These are phyloP conservation scores for Bugulina stolonifera DNA, from an alignment of 2,888 invertebrate species.

Conservation along the genomic window DNA sequence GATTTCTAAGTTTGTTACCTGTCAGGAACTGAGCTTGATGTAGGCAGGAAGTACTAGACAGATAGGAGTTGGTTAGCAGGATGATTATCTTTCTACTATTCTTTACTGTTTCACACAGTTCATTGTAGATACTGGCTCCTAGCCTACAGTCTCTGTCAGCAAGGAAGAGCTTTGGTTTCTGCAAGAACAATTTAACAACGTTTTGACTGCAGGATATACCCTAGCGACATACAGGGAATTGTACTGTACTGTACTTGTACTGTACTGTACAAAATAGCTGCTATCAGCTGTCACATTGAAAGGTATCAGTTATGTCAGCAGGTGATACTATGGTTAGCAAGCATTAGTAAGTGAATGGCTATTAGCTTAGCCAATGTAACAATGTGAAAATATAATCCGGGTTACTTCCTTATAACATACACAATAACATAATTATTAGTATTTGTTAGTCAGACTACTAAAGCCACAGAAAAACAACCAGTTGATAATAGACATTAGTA, in stretches of 20 bases:
- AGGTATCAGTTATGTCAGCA: neutral
- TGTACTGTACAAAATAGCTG: no score
- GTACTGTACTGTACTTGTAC: no score
- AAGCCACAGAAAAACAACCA: no score
- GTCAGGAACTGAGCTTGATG: neutral
- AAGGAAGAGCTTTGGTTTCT: neutral
- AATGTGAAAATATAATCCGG: no score
- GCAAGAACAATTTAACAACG: neutral
- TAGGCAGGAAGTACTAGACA: neutral
- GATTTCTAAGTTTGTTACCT: no score
- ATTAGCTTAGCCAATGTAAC: neutral
- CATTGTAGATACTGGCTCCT: neutral
- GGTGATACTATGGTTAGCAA: neutral
- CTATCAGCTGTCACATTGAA: no score
- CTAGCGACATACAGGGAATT: no score
- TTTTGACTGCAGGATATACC: no score
- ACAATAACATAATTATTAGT: no score
- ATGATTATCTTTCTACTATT: neutral
- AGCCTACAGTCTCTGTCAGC: neutral
- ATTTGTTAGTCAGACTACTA: no score
- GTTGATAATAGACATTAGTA: no score
- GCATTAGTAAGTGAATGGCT: neutral
- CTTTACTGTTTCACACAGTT: neutral
- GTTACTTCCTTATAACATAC: no score
- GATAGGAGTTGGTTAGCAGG: neutral